Percentiles rank a stretch among this genome's conserved stretches.
These are phyloP conservation scores for Osedax frankpressi DNA, from an alignment of 2,888 invertebrate species.

Conservation along the genomic window DNA sequence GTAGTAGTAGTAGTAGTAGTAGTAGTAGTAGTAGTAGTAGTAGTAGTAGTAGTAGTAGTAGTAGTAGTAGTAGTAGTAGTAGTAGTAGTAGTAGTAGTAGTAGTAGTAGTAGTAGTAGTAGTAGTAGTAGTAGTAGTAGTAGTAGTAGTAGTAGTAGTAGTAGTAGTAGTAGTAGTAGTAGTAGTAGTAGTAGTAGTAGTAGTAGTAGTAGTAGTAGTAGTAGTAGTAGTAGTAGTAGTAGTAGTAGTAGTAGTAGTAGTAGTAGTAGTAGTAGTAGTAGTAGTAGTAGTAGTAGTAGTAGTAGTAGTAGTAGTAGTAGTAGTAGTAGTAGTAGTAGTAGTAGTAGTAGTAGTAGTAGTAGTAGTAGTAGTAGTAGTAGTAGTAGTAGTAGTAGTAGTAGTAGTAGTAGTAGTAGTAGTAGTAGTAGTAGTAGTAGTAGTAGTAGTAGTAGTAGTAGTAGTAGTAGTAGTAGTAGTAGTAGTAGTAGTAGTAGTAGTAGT, in stretches of 20 bases:
- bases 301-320: constrained; percentile 7
- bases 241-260: constrained; percentile 10
- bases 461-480: constrained; percentile 7
- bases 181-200: not conserved
- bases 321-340: constrained; percentile 10
- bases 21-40: constrained; percentile 12
- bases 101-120: constrained; percentile 12
- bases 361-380: constrained; percentile 12
- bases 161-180: constrained; percentile 34
- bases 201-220: not conserved
- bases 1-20: constrained; percentile 12
- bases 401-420: constrained; percentile 7
- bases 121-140: constrained; percentile 12
- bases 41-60: constrained; percentile 12
- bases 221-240: not conserved
- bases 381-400: constrained; percentile 7
- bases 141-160: constrained; percentile 11
- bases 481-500: constrained; percentile 8
- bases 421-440: constrained; percentile 7
- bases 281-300: constrained; percentile 3
- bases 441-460: constrained; percentile 7
- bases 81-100: constrained; percentile 12
- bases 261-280: constrained; percentile 10
- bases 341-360: constrained; percentile 5
- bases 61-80: constrained; percentile 11